Percentiles rank a stretch among this genome's conserved stretches.
phyloP scores from a whole-genome alignment of 2,888 invertebrate species.

The Sesia bembeciformis region DNA sequence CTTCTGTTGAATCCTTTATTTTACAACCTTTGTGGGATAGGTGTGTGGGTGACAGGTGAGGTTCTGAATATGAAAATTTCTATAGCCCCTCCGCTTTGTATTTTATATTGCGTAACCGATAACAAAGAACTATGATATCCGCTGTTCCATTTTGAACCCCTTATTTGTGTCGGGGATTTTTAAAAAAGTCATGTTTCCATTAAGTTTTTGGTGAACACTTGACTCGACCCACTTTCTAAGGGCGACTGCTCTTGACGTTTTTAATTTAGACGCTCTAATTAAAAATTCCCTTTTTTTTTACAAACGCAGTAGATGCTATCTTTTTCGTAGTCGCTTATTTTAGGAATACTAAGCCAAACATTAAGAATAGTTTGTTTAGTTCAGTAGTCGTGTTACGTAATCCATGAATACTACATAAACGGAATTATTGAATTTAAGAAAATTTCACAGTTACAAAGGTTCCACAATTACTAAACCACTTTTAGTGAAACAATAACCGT shows the following conservation, averaged over 20 bases:
- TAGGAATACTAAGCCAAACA: neutral
- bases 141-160: neutral
- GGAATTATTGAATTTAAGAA: too few relatives aligned
- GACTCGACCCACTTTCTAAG: neutral
- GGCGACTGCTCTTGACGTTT: neutral
- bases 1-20: neutral
- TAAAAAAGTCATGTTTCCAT: neutral
- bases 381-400: neutral
- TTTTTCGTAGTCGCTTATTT: too few relatives aligned
- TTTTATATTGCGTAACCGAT: neutral
- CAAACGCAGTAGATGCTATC: neutral
- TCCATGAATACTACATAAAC: too few relatives aligned
- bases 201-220: neutral
- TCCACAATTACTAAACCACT: too few relatives aligned
- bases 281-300: slow-evolving; percentile 1
- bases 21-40: neutral
- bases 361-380: neutral
- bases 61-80: neutral
- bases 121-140: neutral
- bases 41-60: neutral
- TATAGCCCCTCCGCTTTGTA: neutral
- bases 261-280: neutral
- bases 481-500: too few relatives aligned
- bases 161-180: neutral
- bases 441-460: too few relatives aligned